phyloP scores from a whole-genome alignment of 2,888 invertebrate genomes.

The Chironomus tentans region DNA sequence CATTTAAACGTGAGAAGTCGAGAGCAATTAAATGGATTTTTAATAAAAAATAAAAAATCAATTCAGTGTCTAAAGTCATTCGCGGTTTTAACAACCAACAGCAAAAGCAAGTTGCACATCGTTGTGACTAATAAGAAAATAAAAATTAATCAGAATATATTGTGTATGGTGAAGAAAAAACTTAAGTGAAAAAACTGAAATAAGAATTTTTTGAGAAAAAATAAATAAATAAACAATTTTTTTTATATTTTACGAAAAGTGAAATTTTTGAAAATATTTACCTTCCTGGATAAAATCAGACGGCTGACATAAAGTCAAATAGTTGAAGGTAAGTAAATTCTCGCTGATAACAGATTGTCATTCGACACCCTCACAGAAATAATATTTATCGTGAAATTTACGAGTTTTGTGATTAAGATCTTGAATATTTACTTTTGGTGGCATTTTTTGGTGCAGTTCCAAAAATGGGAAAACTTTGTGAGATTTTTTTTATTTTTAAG shows the following conservation, averaged over 20 bases:
- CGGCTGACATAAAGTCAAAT: neutral
- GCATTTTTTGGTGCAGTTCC: no score
- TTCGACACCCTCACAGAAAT: no score
- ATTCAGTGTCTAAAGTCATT: neutral
- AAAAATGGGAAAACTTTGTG: no score
- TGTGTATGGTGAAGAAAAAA: conserved; percentile 22
- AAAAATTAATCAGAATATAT: conserved; percentile 4
- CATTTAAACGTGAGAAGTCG: neutral
- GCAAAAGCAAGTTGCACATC: neutral
- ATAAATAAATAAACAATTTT: neutral
- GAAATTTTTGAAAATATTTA: neutral
- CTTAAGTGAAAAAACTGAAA: conserved; percentile 3
- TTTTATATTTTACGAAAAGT: neutral
- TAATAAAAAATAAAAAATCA: neutral
- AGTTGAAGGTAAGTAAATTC: no score
- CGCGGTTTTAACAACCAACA: neutral
- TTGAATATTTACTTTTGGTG: no score
- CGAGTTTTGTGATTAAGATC: no score
- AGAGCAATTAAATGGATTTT: neutral
- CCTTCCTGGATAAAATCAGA: neutral
- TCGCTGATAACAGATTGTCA: no score
- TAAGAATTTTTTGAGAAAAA: neutral
- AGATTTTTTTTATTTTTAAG: no score
- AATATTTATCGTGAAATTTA: no score
- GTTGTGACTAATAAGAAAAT: neutral